A percentile compares a stretch with the other conserved stretches of the same genome.
Conservation (phyloP, 2,888 invertebrate species). For the Sclerodermus sp. region DNA sequence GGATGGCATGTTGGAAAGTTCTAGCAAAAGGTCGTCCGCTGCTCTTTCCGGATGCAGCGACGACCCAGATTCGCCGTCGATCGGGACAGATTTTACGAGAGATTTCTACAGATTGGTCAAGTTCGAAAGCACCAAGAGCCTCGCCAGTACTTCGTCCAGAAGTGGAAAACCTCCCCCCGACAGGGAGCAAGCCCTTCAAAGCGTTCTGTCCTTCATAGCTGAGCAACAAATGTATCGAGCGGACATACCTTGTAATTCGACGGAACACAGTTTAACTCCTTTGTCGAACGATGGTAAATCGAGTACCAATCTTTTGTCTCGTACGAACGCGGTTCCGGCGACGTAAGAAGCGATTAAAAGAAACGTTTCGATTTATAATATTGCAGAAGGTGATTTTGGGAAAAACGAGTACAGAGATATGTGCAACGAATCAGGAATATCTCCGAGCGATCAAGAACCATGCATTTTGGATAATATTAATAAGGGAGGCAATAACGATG, state of each 20-base stretch:
- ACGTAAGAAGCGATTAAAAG: too few species aligned
- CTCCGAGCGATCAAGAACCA: slow-evolving; percentile 16
- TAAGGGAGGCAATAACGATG: slow-evolving; percentile 35
- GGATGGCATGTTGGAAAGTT: slow-evolving; percentile 59
- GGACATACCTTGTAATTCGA: slow-evolving; percentile 38
- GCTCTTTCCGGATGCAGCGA: slow-evolving; percentile 69
- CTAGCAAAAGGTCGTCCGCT: slow-evolving; percentile 72
- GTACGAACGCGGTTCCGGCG: too few species aligned
- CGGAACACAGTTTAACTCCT: slow-evolving; percentile 25
- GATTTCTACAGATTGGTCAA: slow-evolving; percentile 81
- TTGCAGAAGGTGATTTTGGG: slow-evolving; percentile 32
- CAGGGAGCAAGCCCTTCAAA: slow-evolving; percentile 71
- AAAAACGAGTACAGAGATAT: slow-evolving; percentile 27
- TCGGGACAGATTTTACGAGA: slow-evolving; percentile 75
- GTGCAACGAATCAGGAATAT: slow-evolving; percentile 19
- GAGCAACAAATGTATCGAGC: slow-evolving; percentile 71
- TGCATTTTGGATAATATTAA: slow-evolving; percentile 23
- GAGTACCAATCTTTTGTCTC: background rate
- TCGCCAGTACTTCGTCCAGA: slow-evolving; percentile 74
- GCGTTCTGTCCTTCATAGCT: slow-evolving; percentile 74
- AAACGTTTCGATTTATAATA: slow-evolving; percentile 17
- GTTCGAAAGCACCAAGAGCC: slow-evolving; percentile 78
- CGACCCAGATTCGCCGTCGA: slow-evolving; percentile 67
- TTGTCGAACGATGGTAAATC: slow-evolving; percentile 37
- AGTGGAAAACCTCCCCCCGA: slow-evolving; percentile 65